These are phyloP conservation scores for Drosophila emarginata DNA, from an alignment of 2,888 invertebrate genomes.

Conservation along the genomic window DNA sequence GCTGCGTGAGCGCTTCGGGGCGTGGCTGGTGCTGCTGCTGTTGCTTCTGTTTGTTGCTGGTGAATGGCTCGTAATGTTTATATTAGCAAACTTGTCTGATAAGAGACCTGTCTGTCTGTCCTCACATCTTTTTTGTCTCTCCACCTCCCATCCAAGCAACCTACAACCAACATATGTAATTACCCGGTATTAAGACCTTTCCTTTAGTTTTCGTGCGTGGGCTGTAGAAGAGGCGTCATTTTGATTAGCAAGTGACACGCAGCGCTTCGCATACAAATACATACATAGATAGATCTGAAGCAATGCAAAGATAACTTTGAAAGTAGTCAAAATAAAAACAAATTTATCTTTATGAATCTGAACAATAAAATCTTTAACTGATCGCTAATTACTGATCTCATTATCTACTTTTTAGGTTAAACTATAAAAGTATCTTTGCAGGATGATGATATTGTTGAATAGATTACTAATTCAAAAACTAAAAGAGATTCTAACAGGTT, in stretches of 20 bases:
- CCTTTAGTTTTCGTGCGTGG: background rate
- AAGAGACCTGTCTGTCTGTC: constrained; percentile 32
- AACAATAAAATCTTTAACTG: too few species aligned
- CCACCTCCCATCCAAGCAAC: background rate
- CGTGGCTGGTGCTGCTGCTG: background rate
- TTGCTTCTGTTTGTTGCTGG: constrained; percentile 23
- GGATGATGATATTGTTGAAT: too few species aligned
- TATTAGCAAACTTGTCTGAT: constrained; percentile 60
- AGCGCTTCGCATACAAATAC: background rate
- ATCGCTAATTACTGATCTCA: too few species aligned
- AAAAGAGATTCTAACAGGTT: too few species aligned
- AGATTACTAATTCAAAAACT: too few species aligned
- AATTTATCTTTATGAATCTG: too few species aligned
- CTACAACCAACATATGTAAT: constrained; percentile 17
- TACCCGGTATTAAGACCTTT: constrained; percentile 14
- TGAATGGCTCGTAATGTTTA: constrained; percentile 38
- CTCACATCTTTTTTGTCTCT: too few species aligned
- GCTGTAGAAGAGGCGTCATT: background rate
- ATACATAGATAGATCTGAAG: background rate
- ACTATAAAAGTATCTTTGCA: too few species aligned
- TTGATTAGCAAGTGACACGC: constrained; percentile 2
- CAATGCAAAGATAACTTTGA: background rate
- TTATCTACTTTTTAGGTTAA: too few species aligned
- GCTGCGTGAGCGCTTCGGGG: constrained; percentile 26
- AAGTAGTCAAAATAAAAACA: background rate